Base-by-base conservation (phyloP, 2,113 vertebrate species). In the Ctenomys sociabilis region DNA sequence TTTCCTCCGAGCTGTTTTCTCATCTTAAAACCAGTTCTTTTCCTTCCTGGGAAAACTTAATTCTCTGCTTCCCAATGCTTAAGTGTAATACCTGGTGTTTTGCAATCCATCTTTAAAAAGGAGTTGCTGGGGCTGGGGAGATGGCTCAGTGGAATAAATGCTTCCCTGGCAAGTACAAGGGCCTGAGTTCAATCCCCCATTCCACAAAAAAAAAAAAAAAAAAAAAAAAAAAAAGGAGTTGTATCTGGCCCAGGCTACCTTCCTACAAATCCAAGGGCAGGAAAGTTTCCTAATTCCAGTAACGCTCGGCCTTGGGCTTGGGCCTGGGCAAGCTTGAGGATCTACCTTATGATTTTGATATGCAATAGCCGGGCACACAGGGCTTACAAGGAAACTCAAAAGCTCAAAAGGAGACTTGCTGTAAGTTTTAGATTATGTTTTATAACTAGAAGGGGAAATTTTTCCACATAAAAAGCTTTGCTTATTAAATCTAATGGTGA, bases 1-100 rank as follows among this genome's bases (percentile, higher is more conserved):
- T 97, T 98, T 97, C 97, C 96, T 96, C 26, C 11, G 77, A 3
- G 2, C 30, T 83, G 68, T 68, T 90, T 91, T 95, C 73, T 4
- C 37, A 72, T 80, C 93, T 85, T 49, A 93, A 78, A 37, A 75
- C 43, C 14, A 70, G 68, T 95, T 37, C 66, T 95, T 94, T 81
- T 95, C 95, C 96, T 98, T 93, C 96, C 95, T 91, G 59, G 40
- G 16, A 10, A 91, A 54, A 83, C 35, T 94, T 57, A 63, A 63
- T 68, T 91, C 78, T 57, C 86, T 90, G 0, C 89, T 93, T 93
- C 83, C 81, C 82, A 54, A n/a, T 30, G 30, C 7, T 5, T 21
- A 12, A 85, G 82, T 96, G 45, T 30, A 80, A 3, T 63, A 90
- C 85, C 91, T 97, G 88, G n/a, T 16, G 57, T 63, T 95, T 94